phyloP scores from a whole-genome alignment of 1,140 invertebrate genomes.

The Aphidius gifuensis region DNA sequence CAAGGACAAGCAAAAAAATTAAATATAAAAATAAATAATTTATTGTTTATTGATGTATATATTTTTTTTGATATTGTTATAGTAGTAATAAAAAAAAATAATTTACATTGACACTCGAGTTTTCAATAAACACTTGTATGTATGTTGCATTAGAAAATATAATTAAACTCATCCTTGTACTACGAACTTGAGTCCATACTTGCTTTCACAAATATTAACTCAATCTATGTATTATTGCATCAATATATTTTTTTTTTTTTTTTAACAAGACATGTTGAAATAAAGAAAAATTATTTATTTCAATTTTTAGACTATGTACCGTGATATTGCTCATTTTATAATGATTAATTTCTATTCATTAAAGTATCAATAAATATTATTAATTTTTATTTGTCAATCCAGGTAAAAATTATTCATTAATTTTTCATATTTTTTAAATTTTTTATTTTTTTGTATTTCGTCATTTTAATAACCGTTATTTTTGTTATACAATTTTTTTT shows the following conservation, averaged over 20 bases:
- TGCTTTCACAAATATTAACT: conserved; percentile 18
- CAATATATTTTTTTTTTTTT: background rate
- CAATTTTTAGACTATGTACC: no score
- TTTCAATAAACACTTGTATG: background rate
- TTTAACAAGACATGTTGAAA: background rate
- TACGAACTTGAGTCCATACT: conserved; percentile 38
- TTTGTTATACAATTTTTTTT: conserved; percentile 20
- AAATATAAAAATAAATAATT: background rate
- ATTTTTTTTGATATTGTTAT: background rate
- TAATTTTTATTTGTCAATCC: no score
- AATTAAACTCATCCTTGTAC: conserved; percentile 48
- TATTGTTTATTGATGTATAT: background rate
- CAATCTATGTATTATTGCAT: no score
- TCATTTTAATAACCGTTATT: conserved; percentile 19
- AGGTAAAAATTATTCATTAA: no score
- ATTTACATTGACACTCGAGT: background rate
- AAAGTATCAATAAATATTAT: no score
- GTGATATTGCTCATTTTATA: no score
- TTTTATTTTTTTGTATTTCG: conserved; percentile 7
- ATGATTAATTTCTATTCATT: no score
- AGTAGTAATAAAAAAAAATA: background rate
- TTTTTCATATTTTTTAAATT: conserved; percentile 2
- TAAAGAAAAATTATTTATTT: no score
- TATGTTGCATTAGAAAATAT: conserved; percentile 21
- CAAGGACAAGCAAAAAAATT: background rate